A percentile compares a stretch with the other conserved stretches of the same genome.
These are phyloP conservation scores for Halichondria panicea DNA, from an alignment of 37 sponge, comb jelly and placozoan species.

Conservation along the genomic window DNA sequence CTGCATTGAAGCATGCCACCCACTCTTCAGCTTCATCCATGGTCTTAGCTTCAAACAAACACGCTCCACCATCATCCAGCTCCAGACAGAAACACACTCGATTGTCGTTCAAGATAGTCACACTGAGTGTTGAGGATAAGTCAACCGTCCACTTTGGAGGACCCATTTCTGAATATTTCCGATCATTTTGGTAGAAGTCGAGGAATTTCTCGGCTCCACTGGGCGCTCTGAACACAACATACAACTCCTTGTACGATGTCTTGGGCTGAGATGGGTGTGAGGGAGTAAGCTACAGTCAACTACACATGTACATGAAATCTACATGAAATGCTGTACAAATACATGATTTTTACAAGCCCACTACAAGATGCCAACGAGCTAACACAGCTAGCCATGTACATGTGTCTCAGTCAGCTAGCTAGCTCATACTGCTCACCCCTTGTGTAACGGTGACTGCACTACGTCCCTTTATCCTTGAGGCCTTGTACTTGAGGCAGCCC, in stretches of 20 bases:
- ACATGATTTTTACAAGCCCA: not conserved
- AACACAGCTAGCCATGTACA: not conserved
- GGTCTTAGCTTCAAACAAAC: conserved; percentile 28
- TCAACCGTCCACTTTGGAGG: conserved; percentile 28
- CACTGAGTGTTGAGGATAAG: not conserved
- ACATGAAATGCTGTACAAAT: not conserved
- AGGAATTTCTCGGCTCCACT: conserved; percentile 14
- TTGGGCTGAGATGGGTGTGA: conserved; percentile 35
- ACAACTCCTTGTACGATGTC: conserved; percentile 41
- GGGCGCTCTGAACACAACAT: conserved; percentile 42
- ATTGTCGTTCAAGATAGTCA: conserved; percentile 16
- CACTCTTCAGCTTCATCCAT: conserved; percentile 34
- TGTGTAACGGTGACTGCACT: not conserved
- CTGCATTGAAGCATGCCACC: conserved; percentile 60
- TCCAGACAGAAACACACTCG: conserved; percentile 25
- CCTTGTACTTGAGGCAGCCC: conserved; percentile 51
- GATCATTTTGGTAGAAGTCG: conserved; percentile 38
- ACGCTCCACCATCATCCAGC: conserved; percentile 20
- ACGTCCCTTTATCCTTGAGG: conserved; percentile 27
- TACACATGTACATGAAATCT: not conserved
- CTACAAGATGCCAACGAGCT: not conserved
- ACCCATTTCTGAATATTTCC: conserved; percentile 21
- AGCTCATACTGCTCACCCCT: conserved; percentile 26
- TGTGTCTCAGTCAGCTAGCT: not conserved
- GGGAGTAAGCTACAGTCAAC: not conserved